These are phyloP conservation scores for Betta splendens DNA, from an alignment of 2,797 vertebrate species.

Conservation along the genomic window DNA sequence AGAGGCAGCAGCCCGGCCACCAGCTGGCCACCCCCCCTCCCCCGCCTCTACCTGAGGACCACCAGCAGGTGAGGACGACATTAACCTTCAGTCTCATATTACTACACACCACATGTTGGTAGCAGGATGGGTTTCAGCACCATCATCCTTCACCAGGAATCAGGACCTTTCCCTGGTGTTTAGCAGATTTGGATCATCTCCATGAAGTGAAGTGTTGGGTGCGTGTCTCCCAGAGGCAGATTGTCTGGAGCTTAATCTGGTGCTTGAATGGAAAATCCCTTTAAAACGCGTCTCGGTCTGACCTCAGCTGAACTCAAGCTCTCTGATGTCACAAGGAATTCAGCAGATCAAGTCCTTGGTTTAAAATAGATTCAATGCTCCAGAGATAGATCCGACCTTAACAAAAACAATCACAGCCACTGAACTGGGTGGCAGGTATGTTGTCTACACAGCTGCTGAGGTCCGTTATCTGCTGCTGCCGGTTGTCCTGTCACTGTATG, in stretches of 20 bases:
- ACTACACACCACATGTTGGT: no score
- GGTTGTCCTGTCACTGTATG: no score
- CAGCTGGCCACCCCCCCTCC: constrained; percentile 58
- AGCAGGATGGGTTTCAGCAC: no score
- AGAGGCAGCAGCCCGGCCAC: constrained; percentile 46
- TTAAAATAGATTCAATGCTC: constrained; percentile 48
- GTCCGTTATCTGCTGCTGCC: neutral
- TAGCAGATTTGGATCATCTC: no score
- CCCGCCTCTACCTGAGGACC: constrained; percentile 53
- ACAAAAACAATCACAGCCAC: constrained; percentile 18
- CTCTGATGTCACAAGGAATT: constrained; percentile 49
- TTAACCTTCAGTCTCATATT: no score
- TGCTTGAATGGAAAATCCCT: constrained; percentile 17
- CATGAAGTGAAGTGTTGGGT: no score
- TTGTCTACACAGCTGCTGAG: neutral
- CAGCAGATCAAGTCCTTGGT: constrained; percentile 22
- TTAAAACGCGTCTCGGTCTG: constrained; percentile 1
- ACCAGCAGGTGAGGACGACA: constrained; percentile 61
- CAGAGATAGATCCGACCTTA: constrained; percentile 11
- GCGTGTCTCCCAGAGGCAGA: no score
- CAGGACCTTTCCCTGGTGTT: no score
- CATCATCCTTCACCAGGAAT: no score
- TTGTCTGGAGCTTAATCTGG: neutral
- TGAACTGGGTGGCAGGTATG: neutral
- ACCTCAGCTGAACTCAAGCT: constrained; percentile 25